Base-by-base conservation (phyloP, 2,888 invertebrate species). In the Metalampra italica region DNA sequence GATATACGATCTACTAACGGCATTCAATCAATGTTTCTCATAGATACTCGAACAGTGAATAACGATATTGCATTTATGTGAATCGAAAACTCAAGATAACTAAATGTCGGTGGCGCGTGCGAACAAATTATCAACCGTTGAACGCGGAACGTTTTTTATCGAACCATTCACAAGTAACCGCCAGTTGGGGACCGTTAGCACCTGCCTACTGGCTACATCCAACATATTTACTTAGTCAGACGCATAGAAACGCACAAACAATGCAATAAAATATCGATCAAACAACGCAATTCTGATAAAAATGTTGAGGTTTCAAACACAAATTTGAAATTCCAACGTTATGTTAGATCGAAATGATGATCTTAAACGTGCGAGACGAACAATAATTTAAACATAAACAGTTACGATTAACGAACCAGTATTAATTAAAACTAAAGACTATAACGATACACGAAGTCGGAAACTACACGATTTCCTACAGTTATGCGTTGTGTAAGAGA, bases 91-190 rank as follows among this genome's bases (percentile, higher is more conserved):
- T 14, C 4, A 15, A 39, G 32, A 30, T 29, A 42, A 47, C 34
- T 41, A 45, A 34, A 45, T 34, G 13, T 39, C 15, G 15, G n/a
- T n/a, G 34, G 29, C 49, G 38, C 49, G 45, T 45, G 41, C 49
- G 43, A 14, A 38, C 13, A 14, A 47, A 43, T 32, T 36, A 42
- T 34, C 13, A 47, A 43, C 43, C 47, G 47, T 49, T 45, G 52
- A 46, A 47, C 40, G 34, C 29, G 46, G 44, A 50, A 47, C 30
- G 40, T 76, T 86, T 87, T 87, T 87, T 85, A 77, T 71, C 65
- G 57, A 53, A 65, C 62, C 74, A 82, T 83, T 84, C 76, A 83
- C 74, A 67, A 78, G 73, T 83, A 87, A 87, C 88, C 82, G 88
- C 75, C 87, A 74, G 56, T 51, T 47, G 57, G 57, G 12, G 67